phyloP scores from a whole-genome alignment of 2,888 invertebrate genomes.

The Lydus trimaculatus region DNA sequence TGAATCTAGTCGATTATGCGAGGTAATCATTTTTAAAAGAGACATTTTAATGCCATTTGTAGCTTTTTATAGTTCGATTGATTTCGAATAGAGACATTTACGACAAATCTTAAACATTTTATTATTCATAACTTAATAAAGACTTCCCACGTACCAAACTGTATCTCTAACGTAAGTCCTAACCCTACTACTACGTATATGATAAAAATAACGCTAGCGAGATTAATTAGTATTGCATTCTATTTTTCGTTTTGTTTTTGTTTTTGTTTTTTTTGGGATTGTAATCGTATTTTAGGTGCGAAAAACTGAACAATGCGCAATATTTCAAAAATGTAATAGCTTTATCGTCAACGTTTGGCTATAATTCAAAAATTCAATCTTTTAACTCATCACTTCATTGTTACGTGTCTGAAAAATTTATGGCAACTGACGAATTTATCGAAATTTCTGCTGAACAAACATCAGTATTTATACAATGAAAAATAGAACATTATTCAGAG shows the following conservation, averaged over 20 bases:
- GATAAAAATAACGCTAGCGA: not conserved
- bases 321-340: slow-evolving; percentile 19
- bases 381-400: slow-evolving; percentile 50
- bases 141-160: not conserved
- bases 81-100: slow-evolving; percentile 32
- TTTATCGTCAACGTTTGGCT: slow-evolving; percentile 37
- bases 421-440: slow-evolving; percentile 47
- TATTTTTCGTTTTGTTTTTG: not conserved
- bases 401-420: slow-evolving; percentile 43
- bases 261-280: not conserved
- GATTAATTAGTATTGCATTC: not conserved
- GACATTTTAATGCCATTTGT: slow-evolving; percentile 44
- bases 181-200: no score
- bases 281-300: slow-evolving; percentile 4
- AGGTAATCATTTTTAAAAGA: slow-evolving; percentile 57
- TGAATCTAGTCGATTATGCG: slow-evolving; percentile 55
- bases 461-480: slow-evolving; percentile 1
- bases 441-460: slow-evolving; percentile 37
- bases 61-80: slow-evolving; percentile 45
- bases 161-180: not conserved
- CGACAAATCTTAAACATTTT: not conserved
- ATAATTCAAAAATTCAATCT: slow-evolving; percentile 53
- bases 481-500: not conserved
- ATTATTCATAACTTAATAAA: not conserved
- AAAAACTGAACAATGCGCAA: slow-evolving; percentile 14